phyloP scores from a whole-genome alignment of 1,140 invertebrate genomes.

The Globodera ellingtonae region DNA sequence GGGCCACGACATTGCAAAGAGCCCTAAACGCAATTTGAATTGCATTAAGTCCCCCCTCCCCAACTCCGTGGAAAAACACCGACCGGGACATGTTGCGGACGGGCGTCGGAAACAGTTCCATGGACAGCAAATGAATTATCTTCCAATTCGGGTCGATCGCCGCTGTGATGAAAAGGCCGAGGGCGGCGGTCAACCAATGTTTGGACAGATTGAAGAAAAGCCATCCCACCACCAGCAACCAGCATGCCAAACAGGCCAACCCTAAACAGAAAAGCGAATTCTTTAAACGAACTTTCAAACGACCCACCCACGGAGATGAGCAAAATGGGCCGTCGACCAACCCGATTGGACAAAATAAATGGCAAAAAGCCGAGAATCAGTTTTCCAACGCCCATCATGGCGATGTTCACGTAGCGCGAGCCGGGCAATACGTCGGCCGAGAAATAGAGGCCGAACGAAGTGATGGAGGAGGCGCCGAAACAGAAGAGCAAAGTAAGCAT shows the following conservation, averaged over 20 bases:
- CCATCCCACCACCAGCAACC: slow-evolving; percentile 29
- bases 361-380: slow-evolving; percentile 47
- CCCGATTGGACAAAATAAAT: slow-evolving; percentile 41
- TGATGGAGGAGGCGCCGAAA: slow-evolving; percentile 55
- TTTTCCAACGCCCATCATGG: slow-evolving; percentile 51
- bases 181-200: slow-evolving; percentile 37
- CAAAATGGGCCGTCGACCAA: slow-evolving; percentile 39
- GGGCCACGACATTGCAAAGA: slow-evolving; percentile 43
- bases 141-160: slow-evolving; percentile 56
- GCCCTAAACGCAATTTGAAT: slow-evolving; percentile 12
- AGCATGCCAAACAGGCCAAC: slow-evolving; percentile 40
- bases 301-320: slow-evolving; percentile 27
- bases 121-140: slow-evolving; percentile 53
- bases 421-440: slow-evolving; percentile 56
- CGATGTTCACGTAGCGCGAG: slow-evolving; percentile 56
- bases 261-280: slow-evolving; percentile 19
- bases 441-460: slow-evolving; percentile 64
- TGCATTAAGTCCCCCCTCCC: background rate
- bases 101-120: slow-evolving; percentile 52
- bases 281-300: background rate
- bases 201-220: background rate
- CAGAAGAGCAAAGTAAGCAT: slow-evolving; percentile 56
- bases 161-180: slow-evolving; percentile 47
- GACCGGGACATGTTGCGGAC: slow-evolving; percentile 51
- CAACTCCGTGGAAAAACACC: background rate